Percentiles rank a stretch among this genome's conserved stretches.
phyloP scores from a whole-genome alignment of 2,888 invertebrate species.

The Meteorus colon region DNA sequence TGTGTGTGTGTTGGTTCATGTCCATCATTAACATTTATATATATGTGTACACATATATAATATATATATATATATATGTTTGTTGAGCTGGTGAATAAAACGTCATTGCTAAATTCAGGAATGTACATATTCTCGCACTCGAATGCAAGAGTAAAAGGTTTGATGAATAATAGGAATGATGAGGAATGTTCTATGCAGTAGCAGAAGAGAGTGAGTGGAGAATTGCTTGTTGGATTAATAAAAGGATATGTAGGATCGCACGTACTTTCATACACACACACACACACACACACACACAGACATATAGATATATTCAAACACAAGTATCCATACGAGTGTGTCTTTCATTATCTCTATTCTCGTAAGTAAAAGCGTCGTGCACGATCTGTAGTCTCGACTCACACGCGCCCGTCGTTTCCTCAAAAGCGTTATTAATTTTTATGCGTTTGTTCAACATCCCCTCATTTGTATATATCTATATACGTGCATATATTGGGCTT shows the following conservation, averaged over 20 bases:
- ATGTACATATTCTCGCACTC: conserved; percentile 42
- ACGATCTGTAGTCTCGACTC: conserved; percentile 38
- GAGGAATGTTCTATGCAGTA: conserved; percentile 27
- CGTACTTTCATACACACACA: background rate
- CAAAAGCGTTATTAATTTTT: conserved; percentile 54
- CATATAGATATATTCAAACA: background rate
- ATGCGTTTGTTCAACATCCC: conserved; percentile 45
- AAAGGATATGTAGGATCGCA: conserved; percentile 47
- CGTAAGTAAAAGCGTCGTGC: conserved; percentile 44
- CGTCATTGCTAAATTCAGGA: conserved; percentile 62
- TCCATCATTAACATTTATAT: conserved; percentile 30
- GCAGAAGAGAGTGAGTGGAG: conserved; percentile 37
- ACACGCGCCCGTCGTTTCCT: conserved; percentile 27
- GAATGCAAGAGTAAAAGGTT: conserved; percentile 30
- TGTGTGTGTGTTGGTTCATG: conserved; percentile 33
- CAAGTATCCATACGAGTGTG: conserved; percentile 10
- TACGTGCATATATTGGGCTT: background rate
- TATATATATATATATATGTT: conserved; percentile 29
- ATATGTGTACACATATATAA: conserved; percentile 15
- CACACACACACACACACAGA: background rate
- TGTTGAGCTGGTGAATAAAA: conserved; percentile 59
- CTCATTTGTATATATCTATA: background rate
- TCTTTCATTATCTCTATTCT: conserved; percentile 39
- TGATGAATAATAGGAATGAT: conserved; percentile 38
- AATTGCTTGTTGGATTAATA: conserved; percentile 52